Percentiles rank a stretch among this genome's conserved stretches.
Evolutionary conservation across 1,140 invertebrate genomes (phyloP).

Genomic region (Microplitis mediator): DNA sequence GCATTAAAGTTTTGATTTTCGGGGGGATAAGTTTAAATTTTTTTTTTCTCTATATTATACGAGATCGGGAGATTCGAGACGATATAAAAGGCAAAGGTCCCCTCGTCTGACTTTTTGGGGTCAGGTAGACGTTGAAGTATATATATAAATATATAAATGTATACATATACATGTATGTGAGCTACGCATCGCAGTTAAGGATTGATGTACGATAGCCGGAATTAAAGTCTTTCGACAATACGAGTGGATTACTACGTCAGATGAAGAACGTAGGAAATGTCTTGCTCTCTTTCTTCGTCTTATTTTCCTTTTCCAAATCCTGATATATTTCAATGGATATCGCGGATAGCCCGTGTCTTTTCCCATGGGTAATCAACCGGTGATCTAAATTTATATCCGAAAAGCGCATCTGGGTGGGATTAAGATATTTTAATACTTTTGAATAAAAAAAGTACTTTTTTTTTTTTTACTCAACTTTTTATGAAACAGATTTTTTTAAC

Average conservation of each 20-base stretch:
- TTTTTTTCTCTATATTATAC: no score
- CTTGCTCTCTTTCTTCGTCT: background rate
- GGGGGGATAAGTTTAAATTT: no score
- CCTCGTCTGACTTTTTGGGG: conserved; percentile 3
- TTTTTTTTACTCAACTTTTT: background rate
- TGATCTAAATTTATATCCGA: conserved; percentile 1
- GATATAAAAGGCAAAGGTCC: no score
- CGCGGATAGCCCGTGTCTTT: background rate
- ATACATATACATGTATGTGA: background rate
- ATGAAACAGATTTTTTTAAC: background rate
- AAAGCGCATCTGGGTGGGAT: conserved; percentile 4
- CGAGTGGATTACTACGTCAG: background rate
- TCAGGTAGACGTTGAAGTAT: background rate
- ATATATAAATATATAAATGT: no score
- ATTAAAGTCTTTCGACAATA: conserved; percentile 13
- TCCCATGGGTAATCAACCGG: conserved; percentile 1
- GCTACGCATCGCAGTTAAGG: background rate
- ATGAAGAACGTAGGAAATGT: conserved; percentile 1
- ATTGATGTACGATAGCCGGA: conserved; percentile 12
- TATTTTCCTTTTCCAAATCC: background rate
- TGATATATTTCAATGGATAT: background rate
- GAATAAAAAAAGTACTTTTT: background rate
- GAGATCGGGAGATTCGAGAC: no score
- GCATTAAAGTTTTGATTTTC: no score
- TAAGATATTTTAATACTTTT: background rate